phyloP scores from a whole-genome alignment of 2,888 invertebrate genomes.

The Ormyrus pomaceus region DNA sequence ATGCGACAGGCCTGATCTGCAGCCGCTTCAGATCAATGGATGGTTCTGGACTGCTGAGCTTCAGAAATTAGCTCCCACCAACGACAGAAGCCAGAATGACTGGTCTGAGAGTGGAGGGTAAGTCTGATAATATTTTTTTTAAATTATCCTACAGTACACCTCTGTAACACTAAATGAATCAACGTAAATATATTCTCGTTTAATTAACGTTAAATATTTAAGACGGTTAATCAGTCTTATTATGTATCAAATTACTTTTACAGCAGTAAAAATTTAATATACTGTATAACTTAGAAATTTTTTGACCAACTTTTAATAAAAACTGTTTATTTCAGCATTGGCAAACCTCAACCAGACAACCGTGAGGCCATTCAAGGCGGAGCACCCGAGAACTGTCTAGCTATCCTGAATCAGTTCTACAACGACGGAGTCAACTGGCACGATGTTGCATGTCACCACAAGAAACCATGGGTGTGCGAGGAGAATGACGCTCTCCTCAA shows the following conservation, averaged over 20 bases:
- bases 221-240: no score
- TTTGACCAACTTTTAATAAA: neutral
- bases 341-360: constrained; percentile 92
- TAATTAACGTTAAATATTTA: no score
- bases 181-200: no score
- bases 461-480: constrained; percentile 92
- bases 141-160: neutral
- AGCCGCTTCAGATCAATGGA: constrained; percentile 88
- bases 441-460: constrained; percentile 92
- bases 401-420: constrained; percentile 92
- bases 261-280: no score
- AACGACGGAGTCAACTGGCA: constrained; percentile 95
- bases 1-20: constrained; percentile 89
- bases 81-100: constrained; percentile 88
- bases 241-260: no score
- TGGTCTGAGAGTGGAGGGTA: constrained; percentile 91
- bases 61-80: constrained; percentile 90
- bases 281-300: neutral
- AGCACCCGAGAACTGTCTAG: constrained; percentile 90
- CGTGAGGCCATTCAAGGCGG: constrained; percentile 89
- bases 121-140: constrained; percentile 45
- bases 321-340: constrained; percentile 77
- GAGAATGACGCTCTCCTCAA: constrained; percentile 91
- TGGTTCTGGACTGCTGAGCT: constrained; percentile 96
- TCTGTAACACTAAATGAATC: neutral